These are phyloP conservation scores for Leuciscus idus DNA, from an alignment of 2,113 vertebrate genomes.

Conservation along the genomic window DNA sequence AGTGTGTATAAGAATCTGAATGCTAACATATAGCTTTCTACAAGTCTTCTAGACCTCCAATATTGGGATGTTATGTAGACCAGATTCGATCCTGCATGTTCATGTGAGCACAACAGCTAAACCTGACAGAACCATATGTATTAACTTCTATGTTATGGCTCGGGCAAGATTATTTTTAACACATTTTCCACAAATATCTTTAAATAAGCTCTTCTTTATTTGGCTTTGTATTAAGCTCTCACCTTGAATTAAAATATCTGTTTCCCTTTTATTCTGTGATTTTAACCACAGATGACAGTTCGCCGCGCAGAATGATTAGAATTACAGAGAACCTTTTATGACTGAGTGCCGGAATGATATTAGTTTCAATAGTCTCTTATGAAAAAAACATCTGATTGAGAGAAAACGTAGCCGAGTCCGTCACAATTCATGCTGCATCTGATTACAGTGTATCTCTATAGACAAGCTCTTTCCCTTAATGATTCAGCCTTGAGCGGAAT, in stretches of 20 bases:
- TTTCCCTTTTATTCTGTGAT: neutral
- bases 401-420: constrained; percentile 17
- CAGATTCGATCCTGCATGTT: neutral
- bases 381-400: constrained; percentile 39
- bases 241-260: constrained; percentile 9
- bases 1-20: neutral
- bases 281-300: constrained; percentile 26
- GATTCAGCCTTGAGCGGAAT: constrained; percentile 47
- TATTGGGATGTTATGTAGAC: neutral
- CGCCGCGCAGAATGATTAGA: neutral
- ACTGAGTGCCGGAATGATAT: constrained; percentile 21
- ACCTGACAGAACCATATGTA: neutral
- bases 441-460: constrained; percentile 45
- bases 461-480: constrained; percentile 45
- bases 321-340: constrained; percentile 20
- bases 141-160: neutral
- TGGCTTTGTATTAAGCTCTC: neutral
- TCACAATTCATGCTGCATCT: constrained; percentile 44
- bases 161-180: neutral
- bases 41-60: neutral
- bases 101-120: neutral
- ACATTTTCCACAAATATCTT: neutral
- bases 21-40: neutral
- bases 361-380: constrained; percentile 17
- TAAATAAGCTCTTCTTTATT: neutral